Percentiles rank a stretch among this genome's conserved stretches.
phyloP scores from a whole-genome alignment of 2,797 vertebrate species.

The Enteromius treurensis region DNA sequence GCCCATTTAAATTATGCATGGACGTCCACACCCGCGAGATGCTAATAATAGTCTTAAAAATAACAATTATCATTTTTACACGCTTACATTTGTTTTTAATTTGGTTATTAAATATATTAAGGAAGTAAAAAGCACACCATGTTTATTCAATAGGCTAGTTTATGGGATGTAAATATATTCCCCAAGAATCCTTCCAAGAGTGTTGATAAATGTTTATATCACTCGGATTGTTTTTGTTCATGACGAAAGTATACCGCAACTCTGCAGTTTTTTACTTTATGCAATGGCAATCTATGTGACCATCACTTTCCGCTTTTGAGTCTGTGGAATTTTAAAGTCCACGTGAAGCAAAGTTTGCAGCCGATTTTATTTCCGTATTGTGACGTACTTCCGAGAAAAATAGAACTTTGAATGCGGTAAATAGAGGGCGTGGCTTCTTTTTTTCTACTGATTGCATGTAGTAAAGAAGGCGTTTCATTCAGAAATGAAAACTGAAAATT shows the following conservation, averaged over 20 bases:
- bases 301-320: neutral
- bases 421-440: too few species aligned
- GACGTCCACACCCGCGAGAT: neutral
- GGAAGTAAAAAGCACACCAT: neutral
- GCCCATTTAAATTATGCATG: constrained; percentile 34
- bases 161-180: too few species aligned
- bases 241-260: too few species aligned
- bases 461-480: too few species aligned
- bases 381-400: too few species aligned
- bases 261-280: too few species aligned
- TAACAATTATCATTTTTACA: neutral
- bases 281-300: neutral
- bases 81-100: neutral
- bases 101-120: neutral
- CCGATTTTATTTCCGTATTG: too few species aligned
- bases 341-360: too few species aligned
- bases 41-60: neutral
- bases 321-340: neutral
- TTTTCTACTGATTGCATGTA: too few species aligned
- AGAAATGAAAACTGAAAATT: too few species aligned
- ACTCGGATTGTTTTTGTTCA: neutral
- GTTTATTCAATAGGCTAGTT: neutral
- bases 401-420: too few species aligned
- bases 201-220: neutral
- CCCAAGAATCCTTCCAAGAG: neutral